These are phyloP conservation scores for Bryconaethiops microstoma DNA, from an alignment of 2,797 vertebrate species.

Conservation along the genomic window DNA sequence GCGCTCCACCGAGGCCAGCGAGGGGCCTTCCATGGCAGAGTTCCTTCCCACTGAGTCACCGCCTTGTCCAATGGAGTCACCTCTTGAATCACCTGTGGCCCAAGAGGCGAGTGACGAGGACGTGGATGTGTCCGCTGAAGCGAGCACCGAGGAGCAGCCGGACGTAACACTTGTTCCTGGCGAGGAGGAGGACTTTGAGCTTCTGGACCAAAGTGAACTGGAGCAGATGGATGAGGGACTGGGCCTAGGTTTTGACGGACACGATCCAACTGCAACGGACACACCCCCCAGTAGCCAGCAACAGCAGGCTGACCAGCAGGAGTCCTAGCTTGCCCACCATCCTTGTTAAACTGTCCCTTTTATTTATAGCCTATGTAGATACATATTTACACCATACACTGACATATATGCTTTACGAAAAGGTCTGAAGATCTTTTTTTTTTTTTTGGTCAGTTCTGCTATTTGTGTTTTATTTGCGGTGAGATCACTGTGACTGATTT, in stretches of 20 bases:
- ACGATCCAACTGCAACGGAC: slow-evolving; percentile 58
- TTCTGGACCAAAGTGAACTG: slow-evolving; percentile 98
- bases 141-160: slow-evolving; percentile 60
- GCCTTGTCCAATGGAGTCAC: slow-evolving; percentile 61
- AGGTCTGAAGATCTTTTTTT: slow-evolving; percentile 54
- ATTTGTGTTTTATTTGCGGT: slow-evolving; percentile 41
- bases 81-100: slow-evolving; percentile 59
- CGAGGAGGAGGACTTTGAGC: slow-evolving; percentile 96
- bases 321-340: slow-evolving; percentile 72
- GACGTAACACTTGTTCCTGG: slow-evolving; percentile 72
- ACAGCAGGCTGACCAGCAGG: slow-evolving; percentile 53
- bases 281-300: slow-evolving; percentile 62
- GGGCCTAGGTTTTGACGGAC: slow-evolving; percentile 74
- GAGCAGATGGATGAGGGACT: slow-evolving; percentile 88
- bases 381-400: slow-evolving; percentile 50
- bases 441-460: slow-evolving; percentile 40
- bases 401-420: slow-evolving; percentile 63
- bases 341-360: slow-evolving; percentile 56
- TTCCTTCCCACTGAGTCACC: slow-evolving; percentile 71
- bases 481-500: slow-evolving; percentile 50
- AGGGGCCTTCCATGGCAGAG: slow-evolving; percentile 73
- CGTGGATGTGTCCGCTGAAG: slow-evolving; percentile 56
- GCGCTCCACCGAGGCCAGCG: slow-evolving; percentile 79
- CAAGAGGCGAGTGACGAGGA: slow-evolving; percentile 55
- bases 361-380: slow-evolving; percentile 71